These are phyloP conservation scores for Hypomecis atomaria DNA, from an alignment of 2,888 invertebrate species.

Conservation along the genomic window DNA sequence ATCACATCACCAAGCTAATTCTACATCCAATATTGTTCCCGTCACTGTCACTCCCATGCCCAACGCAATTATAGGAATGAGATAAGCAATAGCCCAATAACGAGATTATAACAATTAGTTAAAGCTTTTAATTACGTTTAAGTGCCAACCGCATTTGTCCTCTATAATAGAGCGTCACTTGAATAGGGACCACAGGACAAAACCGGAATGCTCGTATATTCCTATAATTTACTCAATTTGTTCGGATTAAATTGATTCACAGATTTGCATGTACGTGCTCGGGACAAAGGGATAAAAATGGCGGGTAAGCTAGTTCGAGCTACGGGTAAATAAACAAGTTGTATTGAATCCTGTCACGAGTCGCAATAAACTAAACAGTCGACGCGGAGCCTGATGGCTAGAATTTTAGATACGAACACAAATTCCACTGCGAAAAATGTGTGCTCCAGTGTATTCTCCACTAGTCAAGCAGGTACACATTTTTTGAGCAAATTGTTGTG, in stretches of 20 bases:
- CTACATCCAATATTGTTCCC: background rate
- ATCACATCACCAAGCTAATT: conserved; percentile 47
- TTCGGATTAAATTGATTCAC: conserved; percentile 26
- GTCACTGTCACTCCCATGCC: background rate
- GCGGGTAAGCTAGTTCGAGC: conserved; percentile 32
- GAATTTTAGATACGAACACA: background rate
- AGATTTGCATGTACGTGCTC: conserved; percentile 27
- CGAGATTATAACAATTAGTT: background rate
- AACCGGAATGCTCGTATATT: conserved; percentile 5
- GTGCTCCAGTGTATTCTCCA: no score
- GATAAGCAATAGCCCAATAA: background rate
- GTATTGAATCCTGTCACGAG: conserved; percentile 46
- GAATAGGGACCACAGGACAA: conserved; percentile 6
- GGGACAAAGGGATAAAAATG: conserved; percentile 32
- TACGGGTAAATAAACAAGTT: conserved; percentile 38
- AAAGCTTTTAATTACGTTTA: conserved; percentile 48
- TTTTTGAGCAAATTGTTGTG: no score
- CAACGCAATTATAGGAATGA: background rate
- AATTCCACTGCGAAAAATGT: background rate
- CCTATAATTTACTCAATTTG: conserved; percentile 24
- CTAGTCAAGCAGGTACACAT: no score
- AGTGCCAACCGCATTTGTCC: conserved; percentile 34
- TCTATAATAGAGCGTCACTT: conserved; percentile 21
- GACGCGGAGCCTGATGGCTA: background rate
- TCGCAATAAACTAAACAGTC: conserved; percentile 48